A percentile compares a stretch with the other conserved stretches of the same genome.
Conservation (phyloP, 2,888 invertebrate genomes). For the Panzeria rudis region DNA sequence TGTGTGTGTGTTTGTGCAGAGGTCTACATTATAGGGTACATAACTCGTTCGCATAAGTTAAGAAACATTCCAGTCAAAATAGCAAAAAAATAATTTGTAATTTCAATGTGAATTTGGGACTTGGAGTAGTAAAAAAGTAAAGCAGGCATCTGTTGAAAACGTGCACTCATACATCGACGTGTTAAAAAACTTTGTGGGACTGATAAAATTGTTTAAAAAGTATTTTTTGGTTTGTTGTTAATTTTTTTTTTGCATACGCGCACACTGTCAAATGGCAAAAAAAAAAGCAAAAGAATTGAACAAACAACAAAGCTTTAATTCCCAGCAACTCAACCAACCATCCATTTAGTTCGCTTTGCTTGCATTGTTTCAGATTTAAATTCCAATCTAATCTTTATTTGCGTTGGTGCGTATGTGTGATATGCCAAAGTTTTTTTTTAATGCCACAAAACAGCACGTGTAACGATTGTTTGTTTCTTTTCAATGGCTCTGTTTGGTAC, state of each 20-base stretch:
- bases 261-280: conserved; percentile 12
- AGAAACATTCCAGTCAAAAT: too few relatives aligned
- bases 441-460: conserved; percentile 54
- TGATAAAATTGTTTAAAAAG: background rate
- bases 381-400: background rate
- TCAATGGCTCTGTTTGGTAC: background rate
- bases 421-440: conserved; percentile 17
- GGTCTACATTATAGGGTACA: too few relatives aligned
- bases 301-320: background rate
- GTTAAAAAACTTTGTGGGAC: conserved; percentile 20
- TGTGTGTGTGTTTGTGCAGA: too few relatives aligned
- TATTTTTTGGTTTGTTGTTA: background rate
- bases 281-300: background rate
- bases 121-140: background rate
- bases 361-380: background rate
- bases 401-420: background rate
- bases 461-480: conserved; percentile 30
- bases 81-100: too few relatives aligned
- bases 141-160: too few relatives aligned
- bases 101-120: background rate
- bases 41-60: too few relatives aligned
- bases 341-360: conserved; percentile 13
- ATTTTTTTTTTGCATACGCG: conserved; percentile 30
- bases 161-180: background rate
- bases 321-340: background rate